Evolutionary conservation across 2,888 invertebrate species (phyloP), one percentile per base, ranked within the genome.

Genomic region (Stenodera caucasica): DNA sequence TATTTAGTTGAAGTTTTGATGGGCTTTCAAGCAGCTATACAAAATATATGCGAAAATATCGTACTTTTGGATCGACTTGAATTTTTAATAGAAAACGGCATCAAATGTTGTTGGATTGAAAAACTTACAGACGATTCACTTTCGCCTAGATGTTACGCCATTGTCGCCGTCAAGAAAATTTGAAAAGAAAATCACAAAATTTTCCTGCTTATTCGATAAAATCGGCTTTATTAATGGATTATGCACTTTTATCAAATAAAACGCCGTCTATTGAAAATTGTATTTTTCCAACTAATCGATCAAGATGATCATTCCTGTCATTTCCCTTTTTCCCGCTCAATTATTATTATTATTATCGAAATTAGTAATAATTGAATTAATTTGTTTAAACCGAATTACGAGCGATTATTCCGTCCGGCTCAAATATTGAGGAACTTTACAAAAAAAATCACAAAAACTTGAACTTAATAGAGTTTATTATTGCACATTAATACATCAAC

Each of bases 61-160:
- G 78, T 85, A 11, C 75, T 85, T 2, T 74, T 83, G 56, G 86
- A 86, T 74, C 81, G 85, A 61, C 72, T 85, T 18, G 81, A 81
- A 65, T 84, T 79, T 72, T 75, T 86, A 60, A 75, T 74, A 49
- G 75, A 78, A 53, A 72, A 73, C n/a, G 76, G 80, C 15, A 56
- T 81, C 68, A 77, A 72, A 70, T 84, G 77, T 78, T 84, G 77
- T 78, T 79, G 76, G 53, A 83, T 83, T 67, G 83, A 84, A 69
- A 86, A 84, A 77, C 83, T 89, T 61, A 83, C 87, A 61, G 80
- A 88, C 74, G 86, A 86, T 65, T 78, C 78, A 58, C 78, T 86
- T 67, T 90, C 90, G n/a, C 89, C 90, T 0, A 82, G 89, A 70
- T 88, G 88, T 77, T 81, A 84, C 68, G 88, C 85, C 33, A 77